These are phyloP conservation scores for Canis aureus DNA, from an alignment of 2,113 vertebrate species.

Conservation along the genomic window DNA sequence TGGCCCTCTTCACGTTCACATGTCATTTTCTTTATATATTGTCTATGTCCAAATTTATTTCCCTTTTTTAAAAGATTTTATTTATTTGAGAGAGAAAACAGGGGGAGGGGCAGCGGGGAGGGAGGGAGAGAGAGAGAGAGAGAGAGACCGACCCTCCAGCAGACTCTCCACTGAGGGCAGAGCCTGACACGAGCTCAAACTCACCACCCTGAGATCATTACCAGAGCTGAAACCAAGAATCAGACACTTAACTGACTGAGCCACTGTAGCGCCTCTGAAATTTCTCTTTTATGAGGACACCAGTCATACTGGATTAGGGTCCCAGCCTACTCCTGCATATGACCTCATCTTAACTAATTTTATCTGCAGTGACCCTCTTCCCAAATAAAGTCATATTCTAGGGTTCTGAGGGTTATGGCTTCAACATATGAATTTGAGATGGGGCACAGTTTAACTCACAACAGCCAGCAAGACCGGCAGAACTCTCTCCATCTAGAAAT, in stretches of 20 bases:
- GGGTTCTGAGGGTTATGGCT: not conserved
- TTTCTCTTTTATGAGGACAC: slow-evolving; percentile 5
- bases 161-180: not conserved
- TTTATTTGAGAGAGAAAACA: not conserved
- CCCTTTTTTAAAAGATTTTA: not conserved
- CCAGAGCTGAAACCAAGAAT: not conserved
- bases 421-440: not conserved
- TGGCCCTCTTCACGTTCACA: not conserved
- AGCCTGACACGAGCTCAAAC: not conserved
- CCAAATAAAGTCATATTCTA: slow-evolving; percentile 2
- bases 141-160: not conserved
- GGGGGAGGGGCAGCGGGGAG: not conserved
- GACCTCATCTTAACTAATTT: not conserved
- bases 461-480: not conserved
- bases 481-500: not conserved
- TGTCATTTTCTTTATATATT: not conserved
- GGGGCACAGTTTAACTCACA: not conserved
- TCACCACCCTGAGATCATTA: not conserved
- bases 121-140: not conserved
- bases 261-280: not conserved
- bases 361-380: not conserved
- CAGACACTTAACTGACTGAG: not conserved
- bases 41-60: not conserved
- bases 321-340: not conserved
- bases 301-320: not conserved